Percentiles rank a stretch among this genome's conserved stretches.
Conservation (phyloP, 2,797 vertebrate species). For the Acridotheres tristis region DNA sequence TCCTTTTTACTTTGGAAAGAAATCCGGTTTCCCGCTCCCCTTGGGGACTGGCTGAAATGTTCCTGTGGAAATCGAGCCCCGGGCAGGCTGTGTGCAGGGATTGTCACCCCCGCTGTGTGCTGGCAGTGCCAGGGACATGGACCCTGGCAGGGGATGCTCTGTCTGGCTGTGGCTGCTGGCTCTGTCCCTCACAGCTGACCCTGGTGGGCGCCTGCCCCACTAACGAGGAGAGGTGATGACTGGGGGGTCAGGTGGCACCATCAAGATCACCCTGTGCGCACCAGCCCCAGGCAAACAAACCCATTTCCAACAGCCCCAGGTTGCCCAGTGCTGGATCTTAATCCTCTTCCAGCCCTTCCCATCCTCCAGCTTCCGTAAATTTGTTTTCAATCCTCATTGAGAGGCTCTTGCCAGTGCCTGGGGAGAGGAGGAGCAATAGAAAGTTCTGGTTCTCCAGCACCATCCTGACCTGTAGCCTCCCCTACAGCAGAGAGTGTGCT, state of each 20-base stretch:
- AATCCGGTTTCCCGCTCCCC: accelerated
- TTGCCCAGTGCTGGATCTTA: not conserved
- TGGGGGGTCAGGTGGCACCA: not conserved
- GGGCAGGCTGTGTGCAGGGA: not conserved
- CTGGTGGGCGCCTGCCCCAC: accelerated
- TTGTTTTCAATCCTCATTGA: not conserved
- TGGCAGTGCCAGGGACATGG: accelerated
- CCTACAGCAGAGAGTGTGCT: not conserved
- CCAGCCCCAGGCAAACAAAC: not conserved
- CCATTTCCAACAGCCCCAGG: not conserved
- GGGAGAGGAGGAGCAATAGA: not conserved
- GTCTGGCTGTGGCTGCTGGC: accelerated
- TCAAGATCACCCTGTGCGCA: accelerated
- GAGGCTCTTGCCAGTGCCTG: not conserved
- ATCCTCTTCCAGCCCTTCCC: not conserved
- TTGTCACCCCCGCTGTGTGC: not conserved
- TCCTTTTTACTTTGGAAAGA: not conserved
- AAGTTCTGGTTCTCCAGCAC: not conserved
- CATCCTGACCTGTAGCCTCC: accelerated
- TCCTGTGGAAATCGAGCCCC: not conserved
- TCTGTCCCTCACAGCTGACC: not conserved
- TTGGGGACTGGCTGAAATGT: not conserved
- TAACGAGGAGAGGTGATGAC: not conserved
- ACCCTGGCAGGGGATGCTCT: not conserved
- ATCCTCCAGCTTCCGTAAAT: not conserved